Base-by-base conservation (phyloP, 2,888 invertebrate species). In the Lasioglossum vierecki region DNA sequence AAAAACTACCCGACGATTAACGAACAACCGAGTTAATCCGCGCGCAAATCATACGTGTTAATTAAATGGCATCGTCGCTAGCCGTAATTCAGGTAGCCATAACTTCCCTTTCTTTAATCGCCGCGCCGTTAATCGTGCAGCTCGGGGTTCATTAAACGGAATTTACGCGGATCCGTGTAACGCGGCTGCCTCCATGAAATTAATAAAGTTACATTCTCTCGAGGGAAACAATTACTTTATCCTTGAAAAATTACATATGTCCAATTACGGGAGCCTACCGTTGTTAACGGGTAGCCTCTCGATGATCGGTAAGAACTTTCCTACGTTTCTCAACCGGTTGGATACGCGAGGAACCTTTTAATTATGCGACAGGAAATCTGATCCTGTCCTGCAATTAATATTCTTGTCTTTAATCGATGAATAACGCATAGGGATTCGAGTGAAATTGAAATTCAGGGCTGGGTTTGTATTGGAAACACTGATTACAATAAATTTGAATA, bases 51-150 rank as follows among this genome's bases (percentile, higher is more conserved):
- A 39, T 46, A 46, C 68, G 26, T 4, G 75, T 70, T 83, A 82
- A 83, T 83, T 70, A 82, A 83, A 60, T 53, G 41, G 57, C 35
- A 15, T 4, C 26, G 82, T n/a, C 5, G 60, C 39, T 35, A 3
- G 22, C 26, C 70, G 46, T 75, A 75, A 71, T 81, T 81, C 75
- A 35, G 71, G 71, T 60, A 80, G 74, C 70, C 26, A 44, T 75
- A 82, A 81, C 60, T 71, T 76, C 49, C 15, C 60, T 5, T 60
- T 75, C 39, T 46, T 81, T 53, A 35, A 82, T 75, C 49, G 41
- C 13, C 6, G 2, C 41, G 35, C 44, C 71, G 70, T 80, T 82
- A 80, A 81, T 71, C 49, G 75, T 1, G 15, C 41, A 49, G 26
- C 30, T 26, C 18, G 11, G 11, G 70, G 53, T 80, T 71, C 76